Evolutionary conservation across 2,888 invertebrate genomes (phyloP).

Genomic region (Ypsolopha scabrella): DNA sequence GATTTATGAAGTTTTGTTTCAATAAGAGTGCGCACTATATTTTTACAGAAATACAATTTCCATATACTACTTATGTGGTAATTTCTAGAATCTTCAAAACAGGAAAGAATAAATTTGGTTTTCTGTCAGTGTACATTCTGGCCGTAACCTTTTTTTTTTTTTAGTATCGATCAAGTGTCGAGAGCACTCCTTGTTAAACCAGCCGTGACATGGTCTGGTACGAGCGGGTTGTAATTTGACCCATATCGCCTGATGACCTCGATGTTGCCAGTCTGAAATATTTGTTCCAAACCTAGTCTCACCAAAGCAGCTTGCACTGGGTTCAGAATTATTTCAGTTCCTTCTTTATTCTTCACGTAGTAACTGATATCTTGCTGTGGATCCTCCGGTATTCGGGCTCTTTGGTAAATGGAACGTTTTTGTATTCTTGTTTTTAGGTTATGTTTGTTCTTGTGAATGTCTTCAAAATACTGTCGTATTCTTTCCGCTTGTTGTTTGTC

Average conservation of each 20-base stretch:
- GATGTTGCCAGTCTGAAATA: conserved; percentile 34
- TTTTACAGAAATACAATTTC: too few species aligned
- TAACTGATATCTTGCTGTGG: conserved; percentile 39
- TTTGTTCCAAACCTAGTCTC: conserved; percentile 21
- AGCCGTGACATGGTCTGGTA: conserved; percentile 18
- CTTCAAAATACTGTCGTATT: conserved; percentile 20
- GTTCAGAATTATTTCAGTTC: conserved; percentile 22
- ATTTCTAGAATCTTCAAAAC: too few species aligned
- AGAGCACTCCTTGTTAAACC: conserved; percentile 11
- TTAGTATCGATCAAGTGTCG: not conserved
- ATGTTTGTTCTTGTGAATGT: conserved; percentile 10
- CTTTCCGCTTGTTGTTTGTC: conserved; percentile 16
- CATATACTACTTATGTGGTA: too few species aligned
- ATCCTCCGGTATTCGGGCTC: conserved; percentile 21
- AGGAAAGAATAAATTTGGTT: too few species aligned
- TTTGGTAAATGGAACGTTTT: conserved; percentile 19
- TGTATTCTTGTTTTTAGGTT: not conserved
- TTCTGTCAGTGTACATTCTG: too few species aligned
- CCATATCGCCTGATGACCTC: conserved; percentile 33
- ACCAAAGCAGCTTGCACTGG: conserved; percentile 25
- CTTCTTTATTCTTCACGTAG: conserved; percentile 35
- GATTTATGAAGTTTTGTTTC: too few species aligned
- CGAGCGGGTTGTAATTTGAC: conserved; percentile 35
- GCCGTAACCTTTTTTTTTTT: too few species aligned
- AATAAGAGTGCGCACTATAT: too few species aligned